Evolutionary conservation across 2,797 vertebrate genomes (phyloP), one percentile per base, ranked within the genome.

Genomic region (Phaenicophaeus curvirostris): DNA sequence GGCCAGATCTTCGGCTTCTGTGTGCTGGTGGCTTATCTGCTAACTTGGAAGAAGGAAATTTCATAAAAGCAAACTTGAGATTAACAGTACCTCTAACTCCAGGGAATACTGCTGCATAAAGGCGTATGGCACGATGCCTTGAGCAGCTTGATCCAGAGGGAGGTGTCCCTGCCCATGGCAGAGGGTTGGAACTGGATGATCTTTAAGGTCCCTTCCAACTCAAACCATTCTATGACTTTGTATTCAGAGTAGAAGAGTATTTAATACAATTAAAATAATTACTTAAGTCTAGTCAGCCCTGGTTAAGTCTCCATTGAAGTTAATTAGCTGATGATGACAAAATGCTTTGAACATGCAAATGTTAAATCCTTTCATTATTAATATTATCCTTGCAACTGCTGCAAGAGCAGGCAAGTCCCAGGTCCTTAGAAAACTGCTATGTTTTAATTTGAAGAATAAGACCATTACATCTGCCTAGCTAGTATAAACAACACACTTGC

Each of bases 261-360:
- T 81, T 93, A 95, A 95, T 57, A 85, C 74, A 87, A 86, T 90
- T 91, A 81, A 85, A 92, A 42, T 87, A 95, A 95, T 95, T 95
- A 84, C 76, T 62, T 77, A 68, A 53, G 71, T 74, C 81, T 83
- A 89, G 84, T 86, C 87, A 93, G 78, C 66, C 30, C 59, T 79
- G 59, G 86, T 87, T 89, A 93, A 79, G 33, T 66, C 65, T 87
- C 73, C n/a, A 14, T 2, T 79, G 61, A n/a, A 85, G 85, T 57
- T 86, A 89, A 93, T 94, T 94, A 92, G 41, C 41, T 90, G 86
- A 94, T 86, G 50, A 92, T 30, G 25, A 76, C 35, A 69, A 94
- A 92, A 89, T 21, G 58, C 31, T 84, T 87, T 39, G 62, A 95
- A 93, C n/a, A 18, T 74, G 19, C 55, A 87, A 89, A 94, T 50